phyloP scores from a whole-genome alignment of 2,888 invertebrate species.

The Rhorus exstirpatorius region DNA sequence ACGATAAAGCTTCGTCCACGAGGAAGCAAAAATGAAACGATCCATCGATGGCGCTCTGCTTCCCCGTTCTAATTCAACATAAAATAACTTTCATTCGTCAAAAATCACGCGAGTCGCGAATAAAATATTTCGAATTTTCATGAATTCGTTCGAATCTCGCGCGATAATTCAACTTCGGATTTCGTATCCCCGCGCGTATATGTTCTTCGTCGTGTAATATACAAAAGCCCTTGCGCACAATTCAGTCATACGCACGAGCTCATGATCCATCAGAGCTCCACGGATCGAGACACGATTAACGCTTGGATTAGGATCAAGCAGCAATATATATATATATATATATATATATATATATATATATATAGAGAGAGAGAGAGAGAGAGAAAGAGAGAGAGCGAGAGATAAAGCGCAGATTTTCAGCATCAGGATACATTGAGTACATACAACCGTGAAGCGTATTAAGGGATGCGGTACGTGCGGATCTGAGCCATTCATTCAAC shows the following conservation, averaged over 20 bases:
- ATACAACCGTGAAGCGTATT: constrained; percentile 64
- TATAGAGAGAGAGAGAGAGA: no score
- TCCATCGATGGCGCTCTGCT: no score
- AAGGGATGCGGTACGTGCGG: constrained; percentile 68
- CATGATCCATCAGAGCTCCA: constrained; percentile 65
- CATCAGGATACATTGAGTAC: constrained; percentile 61
- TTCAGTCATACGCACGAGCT: constrained; percentile 66
- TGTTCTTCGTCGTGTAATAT: constrained; percentile 11
- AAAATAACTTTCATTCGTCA: background rate
- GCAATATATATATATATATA: constrained; percentile 19
- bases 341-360: background rate
- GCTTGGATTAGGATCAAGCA: constrained; percentile 84
- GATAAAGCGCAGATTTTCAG: constrained; percentile 75
- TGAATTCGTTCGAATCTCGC: background rate
- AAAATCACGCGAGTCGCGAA: background rate
- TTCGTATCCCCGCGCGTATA: background rate
- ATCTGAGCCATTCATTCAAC: constrained; percentile 58
- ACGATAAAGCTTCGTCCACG: no score
- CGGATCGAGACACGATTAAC: constrained; percentile 83
- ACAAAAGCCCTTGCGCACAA: constrained; percentile 36
- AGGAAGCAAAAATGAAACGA: background rate
- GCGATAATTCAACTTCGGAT: constrained; percentile 10
- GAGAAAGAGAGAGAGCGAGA: no score
- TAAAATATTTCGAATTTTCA: background rate
- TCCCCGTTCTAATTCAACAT: background rate